Base-by-base conservation (phyloP, 1,140 invertebrate genomes). In the Lordiphosa collinella region DNA sequence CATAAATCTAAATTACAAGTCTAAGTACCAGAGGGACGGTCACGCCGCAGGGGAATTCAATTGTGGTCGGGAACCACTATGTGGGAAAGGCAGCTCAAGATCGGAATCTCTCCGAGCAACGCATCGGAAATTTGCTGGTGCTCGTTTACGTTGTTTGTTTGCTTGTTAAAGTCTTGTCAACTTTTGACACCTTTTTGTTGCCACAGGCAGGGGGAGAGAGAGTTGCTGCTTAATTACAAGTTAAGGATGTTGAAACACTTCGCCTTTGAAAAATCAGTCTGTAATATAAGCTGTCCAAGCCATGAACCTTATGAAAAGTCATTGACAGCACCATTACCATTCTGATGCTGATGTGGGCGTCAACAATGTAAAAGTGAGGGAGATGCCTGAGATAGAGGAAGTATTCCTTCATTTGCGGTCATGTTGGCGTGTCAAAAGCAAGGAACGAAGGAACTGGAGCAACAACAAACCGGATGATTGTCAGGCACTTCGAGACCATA, bases 1-100 rank as follows among this genome's bases (percentile, higher is more conserved):
- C 37, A 80, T 80, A 80, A 80, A 80, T 80, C 76, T 80, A 80
- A 80, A 82, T 80, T 82, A 82, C 76, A 53, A 56, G 37, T 59
- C 56, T 62, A 56, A 57, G 51, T 29, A 51, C 29, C n/a, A 47
- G 36, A 12, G n/a, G 13, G 18, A 40, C 18, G 37, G 11, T 12
- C 36, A 52, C 36, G 60, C 51, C 76, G 54, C 71, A 71, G 34
- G 76, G 76, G 71, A 65, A 58, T 82, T 75, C 29, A 37, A 41
- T 63, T 58, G 59, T 18, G 48, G 66, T 9, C 32, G 31, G 50
- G 22, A 34, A 12, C 35, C 22, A 51, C 61, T 54, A 54, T 68
- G 55, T 60, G 65, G 64, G 65, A 68, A 68, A 67, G 31, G 25
- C 61, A 51, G 48, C 48, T 58, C 37, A 67, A 75, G 78, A 80